Conservation (phyloP, 2,888 invertebrate genomes). For the Cheilosia pagana region DNA sequence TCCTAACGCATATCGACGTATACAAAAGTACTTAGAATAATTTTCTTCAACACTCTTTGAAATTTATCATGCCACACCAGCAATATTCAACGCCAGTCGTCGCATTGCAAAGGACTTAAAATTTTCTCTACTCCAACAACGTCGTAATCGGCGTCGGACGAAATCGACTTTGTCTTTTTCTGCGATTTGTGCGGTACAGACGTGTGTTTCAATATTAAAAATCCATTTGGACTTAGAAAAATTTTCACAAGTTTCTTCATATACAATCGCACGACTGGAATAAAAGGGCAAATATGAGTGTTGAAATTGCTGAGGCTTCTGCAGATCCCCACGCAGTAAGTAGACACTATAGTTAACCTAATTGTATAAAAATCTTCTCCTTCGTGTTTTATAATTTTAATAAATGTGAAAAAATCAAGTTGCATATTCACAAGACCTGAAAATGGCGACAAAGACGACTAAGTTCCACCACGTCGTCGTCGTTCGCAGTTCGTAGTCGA, state of each 20-base stretch:
- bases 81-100: conserved; percentile 71
- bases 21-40: conserved; percentile 63
- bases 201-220: conserved; percentile 76
- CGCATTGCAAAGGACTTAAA: conserved; percentile 77
- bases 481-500: conserved; percentile 32
- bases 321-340: conserved; percentile 66
- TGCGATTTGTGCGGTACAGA: conserved; percentile 77
- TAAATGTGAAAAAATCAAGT: conserved; percentile 44
- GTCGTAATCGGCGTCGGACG: conserved; percentile 73
- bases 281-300: conserved; percentile 57
- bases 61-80: conserved; percentile 63
- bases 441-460: conserved; percentile 73
- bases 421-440: conserved; percentile 64
- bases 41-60: conserved; percentile 36
- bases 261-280: conserved; percentile 23
- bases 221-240: conserved; percentile 77
- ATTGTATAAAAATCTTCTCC: conserved; percentile 28
- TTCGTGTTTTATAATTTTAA: conserved; percentile 40
- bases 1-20: conserved; percentile 40
- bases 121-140: conserved; percentile 73
- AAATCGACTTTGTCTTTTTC: conserved; percentile 78
- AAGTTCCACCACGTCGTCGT: conserved; percentile 66
- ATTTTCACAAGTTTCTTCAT: conserved; percentile 60
- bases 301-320: conserved; percentile 51
- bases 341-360: conserved; percentile 49